Evolutionary conservation across 1,140 invertebrate genomes (phyloP).

Genomic region (Calliopsis andreniformis): DNA sequence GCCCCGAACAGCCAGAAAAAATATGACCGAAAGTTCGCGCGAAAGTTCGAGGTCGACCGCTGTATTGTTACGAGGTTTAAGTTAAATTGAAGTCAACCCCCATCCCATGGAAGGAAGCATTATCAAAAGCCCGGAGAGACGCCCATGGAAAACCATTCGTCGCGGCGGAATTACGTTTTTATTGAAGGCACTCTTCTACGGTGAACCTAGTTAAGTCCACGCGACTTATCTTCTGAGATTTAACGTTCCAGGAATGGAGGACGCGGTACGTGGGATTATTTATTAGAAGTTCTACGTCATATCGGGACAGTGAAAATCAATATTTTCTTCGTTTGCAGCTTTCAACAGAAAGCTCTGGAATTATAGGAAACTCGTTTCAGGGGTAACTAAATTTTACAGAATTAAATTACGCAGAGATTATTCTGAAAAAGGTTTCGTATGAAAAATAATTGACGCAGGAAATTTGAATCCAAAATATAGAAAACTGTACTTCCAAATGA

Average conservation of each 20-base stretch:
- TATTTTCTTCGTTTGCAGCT: too few relatives aligned
- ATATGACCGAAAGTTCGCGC: conserved; percentile 9
- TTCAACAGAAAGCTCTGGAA: too few relatives aligned
- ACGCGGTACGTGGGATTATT: not conserved
- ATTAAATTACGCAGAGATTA: too few relatives aligned
- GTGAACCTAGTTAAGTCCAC: conserved; percentile 9
- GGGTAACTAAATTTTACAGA: too few relatives aligned
- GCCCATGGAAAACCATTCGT: conserved; percentile 56
- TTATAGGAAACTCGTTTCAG: too few relatives aligned
- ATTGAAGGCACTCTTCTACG: conserved; percentile 33
- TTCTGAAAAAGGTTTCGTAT: too few relatives aligned
- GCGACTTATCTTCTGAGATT: conserved; percentile 27
- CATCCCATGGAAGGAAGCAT: conserved; percentile 45
- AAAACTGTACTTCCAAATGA: too few relatives aligned
- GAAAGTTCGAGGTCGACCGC: conserved; percentile 23
- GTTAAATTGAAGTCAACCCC: conserved; percentile 62
- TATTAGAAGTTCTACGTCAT: not conserved
- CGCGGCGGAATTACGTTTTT: conserved; percentile 67
- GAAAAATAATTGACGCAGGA: too few relatives aligned
- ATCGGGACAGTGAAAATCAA: not conserved
- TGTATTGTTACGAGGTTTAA: conserved; percentile 66
- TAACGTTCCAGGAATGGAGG: not conserved
- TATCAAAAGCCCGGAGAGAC: conserved; percentile 42
- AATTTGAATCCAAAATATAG: too few relatives aligned
- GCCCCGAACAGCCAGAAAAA: conserved; percentile 18